Conservation (phyloP, 2,888 invertebrate genomes). For the Neoaliturus tenellus region DNA sequence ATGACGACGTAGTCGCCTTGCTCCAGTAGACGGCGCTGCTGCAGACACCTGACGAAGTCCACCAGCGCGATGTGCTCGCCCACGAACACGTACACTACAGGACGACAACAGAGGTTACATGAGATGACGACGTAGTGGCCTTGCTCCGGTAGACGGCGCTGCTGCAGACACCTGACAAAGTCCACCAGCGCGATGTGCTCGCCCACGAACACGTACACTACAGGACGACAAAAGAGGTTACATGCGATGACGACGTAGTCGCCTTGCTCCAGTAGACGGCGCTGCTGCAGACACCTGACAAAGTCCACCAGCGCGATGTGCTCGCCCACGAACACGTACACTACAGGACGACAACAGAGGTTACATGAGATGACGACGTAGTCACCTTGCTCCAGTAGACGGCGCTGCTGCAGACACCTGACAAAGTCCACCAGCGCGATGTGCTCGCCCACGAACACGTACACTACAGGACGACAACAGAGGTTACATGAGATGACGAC, state of each 20-base stretch:
- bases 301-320: slow-evolving; percentile 91
- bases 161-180: slow-evolving; percentile 87
- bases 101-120: no score
- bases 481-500: no score
- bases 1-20: no score
- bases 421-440: slow-evolving; percentile 92
- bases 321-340: slow-evolving; percentile 94
- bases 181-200: slow-evolving; percentile 91
- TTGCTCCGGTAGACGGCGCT: slow-evolving; percentile 81
- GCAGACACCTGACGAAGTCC: no score
- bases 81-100: no score
- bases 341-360: slow-evolving; percentile 77
- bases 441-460: slow-evolving; percentile 93
- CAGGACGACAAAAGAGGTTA: no score
- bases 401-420: slow-evolving; percentile 83
- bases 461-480: slow-evolving; percentile 81
- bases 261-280: slow-evolving; percentile 84
- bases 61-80: no score
- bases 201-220: slow-evolving; percentile 95
- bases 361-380: slow-evolving; percentile 94
- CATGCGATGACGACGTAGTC: slow-evolving; percentile 92
- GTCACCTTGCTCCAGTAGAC: slow-evolving; percentile 85
- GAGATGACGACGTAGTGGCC: slow-evolving; percentile 94
- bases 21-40: no score
- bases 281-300: slow-evolving; percentile 84